These are phyloP conservation scores for Charadrius vociferus DNA, from an alignment of 2,113 vertebrate species.

Conservation along the genomic window DNA sequence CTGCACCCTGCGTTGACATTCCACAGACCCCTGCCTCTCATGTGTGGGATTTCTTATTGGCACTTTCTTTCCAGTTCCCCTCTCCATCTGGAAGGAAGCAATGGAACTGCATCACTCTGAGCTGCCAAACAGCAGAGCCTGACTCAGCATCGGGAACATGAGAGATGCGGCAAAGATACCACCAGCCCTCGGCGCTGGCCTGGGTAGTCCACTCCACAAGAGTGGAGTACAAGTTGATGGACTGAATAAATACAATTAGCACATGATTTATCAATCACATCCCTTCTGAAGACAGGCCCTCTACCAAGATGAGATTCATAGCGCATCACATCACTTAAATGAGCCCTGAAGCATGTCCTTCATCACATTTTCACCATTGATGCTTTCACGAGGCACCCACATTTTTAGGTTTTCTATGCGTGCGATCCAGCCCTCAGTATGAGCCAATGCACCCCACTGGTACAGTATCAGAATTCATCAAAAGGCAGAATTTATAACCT, in stretches of 20 bases:
- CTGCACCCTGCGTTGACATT: fast-evolving
- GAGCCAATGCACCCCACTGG: neutral
- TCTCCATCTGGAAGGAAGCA: neutral
- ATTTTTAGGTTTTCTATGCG: neutral
- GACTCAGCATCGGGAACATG: fast-evolving
- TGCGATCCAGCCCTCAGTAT: neutral
- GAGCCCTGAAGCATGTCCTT: constrained; percentile 5
- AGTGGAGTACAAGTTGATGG: neutral
- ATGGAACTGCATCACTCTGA: neutral
- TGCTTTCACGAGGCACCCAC: neutral
- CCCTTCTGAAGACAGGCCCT: neutral
- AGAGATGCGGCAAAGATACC: neutral
- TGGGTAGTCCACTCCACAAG: neutral
- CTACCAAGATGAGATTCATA: neutral
- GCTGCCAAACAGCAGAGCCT: neutral
- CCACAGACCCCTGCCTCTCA: neutral
- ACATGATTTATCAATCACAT: neutral
- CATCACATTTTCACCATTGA: neutral
- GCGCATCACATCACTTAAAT: neutral
- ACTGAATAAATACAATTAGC: constrained; percentile 15
- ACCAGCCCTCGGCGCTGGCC: neutral
- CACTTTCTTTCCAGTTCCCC: neutral
- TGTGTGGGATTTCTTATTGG: neutral
- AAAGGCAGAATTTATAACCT: neutral
- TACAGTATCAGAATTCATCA: neutral